These are phyloP conservation scores for Conus ventricosus DNA, from an alignment of 1,140 invertebrate species.

Conservation along the genomic window DNA sequence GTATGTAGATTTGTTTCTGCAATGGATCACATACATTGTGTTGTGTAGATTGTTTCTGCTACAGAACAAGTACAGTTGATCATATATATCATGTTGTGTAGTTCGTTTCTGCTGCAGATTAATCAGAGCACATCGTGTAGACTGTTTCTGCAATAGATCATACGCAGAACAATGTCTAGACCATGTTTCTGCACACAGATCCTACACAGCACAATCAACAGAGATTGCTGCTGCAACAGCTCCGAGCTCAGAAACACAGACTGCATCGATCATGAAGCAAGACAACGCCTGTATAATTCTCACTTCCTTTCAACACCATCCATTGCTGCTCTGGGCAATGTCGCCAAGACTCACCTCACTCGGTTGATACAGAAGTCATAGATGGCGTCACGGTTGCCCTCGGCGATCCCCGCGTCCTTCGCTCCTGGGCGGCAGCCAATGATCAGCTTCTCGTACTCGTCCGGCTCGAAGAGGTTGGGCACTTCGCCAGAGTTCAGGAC, in stretches of 20 bases:
- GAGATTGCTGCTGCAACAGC: too few species aligned
- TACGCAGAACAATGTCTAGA: too few species aligned
- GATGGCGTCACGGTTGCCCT: slow-evolving; percentile 84
- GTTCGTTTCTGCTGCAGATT: not conserved
- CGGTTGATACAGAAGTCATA: slow-evolving; percentile 78
- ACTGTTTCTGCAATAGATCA: not conserved
- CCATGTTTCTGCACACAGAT: too few species aligned
- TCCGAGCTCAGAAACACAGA: too few species aligned
- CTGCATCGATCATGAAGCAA: too few species aligned
- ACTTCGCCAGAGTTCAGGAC: slow-evolving; percentile 79
- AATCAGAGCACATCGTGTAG: not conserved
- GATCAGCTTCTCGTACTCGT: slow-evolving; percentile 89
- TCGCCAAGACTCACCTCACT: slow-evolving; percentile 64
- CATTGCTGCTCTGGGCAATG: not conserved
- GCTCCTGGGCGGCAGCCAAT: slow-evolving; percentile 82
- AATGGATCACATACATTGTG: not conserved
- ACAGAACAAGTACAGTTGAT: too few species aligned
- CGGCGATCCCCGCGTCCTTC: slow-evolving; percentile 82
- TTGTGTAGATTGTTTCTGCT: too few species aligned
- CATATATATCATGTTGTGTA: too few species aligned
- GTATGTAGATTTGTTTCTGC: slow-evolving; percentile 63
- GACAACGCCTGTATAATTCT: too few species aligned
- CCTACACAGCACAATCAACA: too few species aligned
- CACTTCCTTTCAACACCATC: too few species aligned
- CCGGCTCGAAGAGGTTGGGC: slow-evolving; percentile 80